These are phyloP conservation scores for Peucedramus taeniatus DNA, from an alignment of 2,113 vertebrate genomes.

Conservation along the genomic window DNA sequence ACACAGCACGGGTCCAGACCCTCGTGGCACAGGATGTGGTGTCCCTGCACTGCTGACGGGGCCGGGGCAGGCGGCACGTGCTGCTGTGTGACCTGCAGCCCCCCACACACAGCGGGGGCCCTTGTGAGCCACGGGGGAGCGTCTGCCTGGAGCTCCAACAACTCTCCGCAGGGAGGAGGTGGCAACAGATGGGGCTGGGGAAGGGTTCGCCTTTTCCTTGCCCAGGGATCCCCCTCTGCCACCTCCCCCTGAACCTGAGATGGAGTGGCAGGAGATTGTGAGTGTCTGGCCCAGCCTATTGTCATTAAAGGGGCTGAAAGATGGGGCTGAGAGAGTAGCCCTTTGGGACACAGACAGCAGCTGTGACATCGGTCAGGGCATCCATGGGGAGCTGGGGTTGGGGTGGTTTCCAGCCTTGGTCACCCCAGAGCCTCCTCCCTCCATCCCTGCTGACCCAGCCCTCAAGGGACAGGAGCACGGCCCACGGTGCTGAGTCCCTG, in stretches of 20 bases:
- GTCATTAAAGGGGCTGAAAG: conserved; percentile 15
- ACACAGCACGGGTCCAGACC: background rate
- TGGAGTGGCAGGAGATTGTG: background rate
- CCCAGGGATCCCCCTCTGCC: too few relatives aligned
- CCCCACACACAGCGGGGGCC: background rate
- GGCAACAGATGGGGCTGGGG: background rate
- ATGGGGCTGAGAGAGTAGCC: background rate
- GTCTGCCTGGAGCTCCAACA: background rate
- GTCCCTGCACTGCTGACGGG: background rate
- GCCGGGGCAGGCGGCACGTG: background rate
- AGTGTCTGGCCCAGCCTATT: background rate
- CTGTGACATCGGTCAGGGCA: rapidly evolving
- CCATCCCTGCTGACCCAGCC: background rate
- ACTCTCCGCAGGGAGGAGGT: background rate
- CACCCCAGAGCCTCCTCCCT: background rate
- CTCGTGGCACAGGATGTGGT: background rate
- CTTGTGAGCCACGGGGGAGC: background rate
- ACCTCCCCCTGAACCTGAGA: background rate
- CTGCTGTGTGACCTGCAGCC: background rate
- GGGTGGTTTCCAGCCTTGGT: background rate
- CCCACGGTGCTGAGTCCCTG: background rate
- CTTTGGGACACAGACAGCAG: background rate
- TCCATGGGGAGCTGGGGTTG: background rate
- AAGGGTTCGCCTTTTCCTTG: background rate
- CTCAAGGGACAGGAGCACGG: background rate